Evolutionary conservation across 2,888 invertebrate genomes (phyloP).

Genomic region (Habrosyne pyritoides): DNA sequence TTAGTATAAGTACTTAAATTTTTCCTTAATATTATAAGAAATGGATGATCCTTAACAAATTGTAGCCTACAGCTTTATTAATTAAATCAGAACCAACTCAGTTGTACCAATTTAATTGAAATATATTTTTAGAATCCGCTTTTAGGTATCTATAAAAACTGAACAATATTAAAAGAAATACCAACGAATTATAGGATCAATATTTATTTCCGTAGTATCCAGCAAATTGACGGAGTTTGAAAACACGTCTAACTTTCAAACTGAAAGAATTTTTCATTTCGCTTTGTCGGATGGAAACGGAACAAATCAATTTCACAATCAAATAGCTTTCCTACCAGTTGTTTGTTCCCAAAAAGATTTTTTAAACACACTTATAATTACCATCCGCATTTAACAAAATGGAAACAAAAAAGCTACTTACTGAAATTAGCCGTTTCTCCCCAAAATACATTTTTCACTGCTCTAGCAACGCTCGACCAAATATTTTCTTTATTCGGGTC

Average conservation of each 20-base stretch:
- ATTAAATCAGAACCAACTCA: no score
- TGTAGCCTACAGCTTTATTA: no score
- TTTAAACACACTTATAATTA: not conserved
- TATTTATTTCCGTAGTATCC: not conserved
- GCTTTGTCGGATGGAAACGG: not conserved
- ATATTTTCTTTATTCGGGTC: slow-evolving; percentile 67
- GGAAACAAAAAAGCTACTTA: slow-evolving; percentile 32
- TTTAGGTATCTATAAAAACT: no score
- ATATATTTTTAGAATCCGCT: no score
- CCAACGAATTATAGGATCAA: no score
- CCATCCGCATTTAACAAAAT: slow-evolving; percentile 2
- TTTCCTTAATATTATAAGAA: no score
- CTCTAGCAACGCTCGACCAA: slow-evolving; percentile 72
- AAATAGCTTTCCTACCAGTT: not conserved
- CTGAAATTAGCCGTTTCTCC: slow-evolving; percentile 54
- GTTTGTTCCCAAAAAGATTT: not conserved
- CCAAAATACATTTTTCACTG: slow-evolving; percentile 76
- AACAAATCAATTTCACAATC: not conserved
- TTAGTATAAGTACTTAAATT: no score
- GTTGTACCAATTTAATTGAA: no score
- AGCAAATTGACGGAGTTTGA: not conserved
- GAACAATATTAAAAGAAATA: no score
- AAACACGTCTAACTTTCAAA: not conserved
- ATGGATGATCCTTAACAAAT: no score
- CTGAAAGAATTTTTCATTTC: not conserved